Percentiles rank a stretch among this genome's conserved stretches.
These are phyloP conservation scores for Agrotis clavis DNA, from an alignment of 2,888 invertebrate species.

Conservation along the genomic window DNA sequence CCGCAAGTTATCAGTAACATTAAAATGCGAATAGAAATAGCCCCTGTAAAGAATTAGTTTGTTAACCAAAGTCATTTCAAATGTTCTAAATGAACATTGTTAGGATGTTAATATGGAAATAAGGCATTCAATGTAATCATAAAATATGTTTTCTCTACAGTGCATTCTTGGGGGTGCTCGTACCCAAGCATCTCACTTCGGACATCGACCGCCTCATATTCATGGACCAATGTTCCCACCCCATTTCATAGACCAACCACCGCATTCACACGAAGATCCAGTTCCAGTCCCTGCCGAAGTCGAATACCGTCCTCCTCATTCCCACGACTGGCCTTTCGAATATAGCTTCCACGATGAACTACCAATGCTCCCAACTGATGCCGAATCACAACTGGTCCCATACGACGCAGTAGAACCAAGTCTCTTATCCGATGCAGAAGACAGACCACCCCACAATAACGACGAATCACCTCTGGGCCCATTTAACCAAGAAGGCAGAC, in stretches of 20 bases:
- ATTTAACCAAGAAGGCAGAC: neutral
- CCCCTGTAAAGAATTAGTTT: neutral
- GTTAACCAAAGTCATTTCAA: neutral
- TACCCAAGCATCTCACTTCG: neutral
- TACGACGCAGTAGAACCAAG: neutral
- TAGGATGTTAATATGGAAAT: neutral
- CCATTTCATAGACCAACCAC: neutral
- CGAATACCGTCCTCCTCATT: neutral
- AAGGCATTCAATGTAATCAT: neutral
- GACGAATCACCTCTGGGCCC: neutral
- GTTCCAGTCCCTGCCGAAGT: too few species aligned
- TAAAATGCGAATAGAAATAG: too few species aligned
- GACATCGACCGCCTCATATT: neutral
- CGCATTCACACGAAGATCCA: neutral
- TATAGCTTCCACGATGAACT: too few species aligned
- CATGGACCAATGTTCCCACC: neutral
- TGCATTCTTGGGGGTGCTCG: slow-evolving; percentile 8
- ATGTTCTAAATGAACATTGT: neutral
- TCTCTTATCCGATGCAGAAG: too few species aligned
- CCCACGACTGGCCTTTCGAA: too few species aligned
- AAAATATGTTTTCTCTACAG: slow-evolving; percentile 11
- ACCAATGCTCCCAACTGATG: too few species aligned
- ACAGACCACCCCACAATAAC: neutral
- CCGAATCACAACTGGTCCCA: too few species aligned
- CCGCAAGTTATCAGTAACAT: too few species aligned